Percentiles rank a stretch among this genome's conserved stretches.
Conservation (phyloP, 35 echinoderm and acorn worm genomes). For the Diadema setosum region DNA sequence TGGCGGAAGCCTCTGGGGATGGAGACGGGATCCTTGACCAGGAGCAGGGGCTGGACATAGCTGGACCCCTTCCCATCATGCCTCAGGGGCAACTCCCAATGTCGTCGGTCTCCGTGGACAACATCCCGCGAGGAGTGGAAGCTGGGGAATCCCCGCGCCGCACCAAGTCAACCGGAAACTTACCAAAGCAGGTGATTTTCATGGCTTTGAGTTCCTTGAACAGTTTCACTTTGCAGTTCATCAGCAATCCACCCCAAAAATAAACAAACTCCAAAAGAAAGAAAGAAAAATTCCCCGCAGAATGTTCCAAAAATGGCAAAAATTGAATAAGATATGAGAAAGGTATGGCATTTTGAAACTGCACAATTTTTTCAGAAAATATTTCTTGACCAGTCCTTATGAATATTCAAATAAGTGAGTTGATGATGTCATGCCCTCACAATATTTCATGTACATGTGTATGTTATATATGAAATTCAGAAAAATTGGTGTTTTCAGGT, state of each 20-base stretch:
- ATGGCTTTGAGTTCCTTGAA: neutral
- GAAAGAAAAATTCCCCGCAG: too few relatives aligned
- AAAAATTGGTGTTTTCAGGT: too few relatives aligned
- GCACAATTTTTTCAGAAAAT: too few relatives aligned
- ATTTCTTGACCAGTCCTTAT: too few relatives aligned
- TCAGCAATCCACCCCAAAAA: neutral
- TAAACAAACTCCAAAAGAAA: too few relatives aligned
- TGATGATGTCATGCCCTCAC: too few relatives aligned
- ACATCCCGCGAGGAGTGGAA: neutral
- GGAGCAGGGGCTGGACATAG: neutral
- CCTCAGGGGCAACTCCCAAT: neutral
- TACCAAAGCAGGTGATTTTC: neutral
- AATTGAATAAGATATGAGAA: too few relatives aligned
- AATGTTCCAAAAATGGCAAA: too few relatives aligned
- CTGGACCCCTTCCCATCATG: slow-evolving; percentile 4
- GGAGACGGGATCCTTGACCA: neutral
- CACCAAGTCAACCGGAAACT: neutral
- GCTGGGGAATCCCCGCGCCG: neutral
- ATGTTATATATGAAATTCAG: too few relatives aligned
- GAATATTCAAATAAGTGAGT: too few relatives aligned
- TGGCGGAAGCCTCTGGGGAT: neutral
- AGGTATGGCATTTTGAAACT: too few relatives aligned
- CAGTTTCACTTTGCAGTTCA: neutral
- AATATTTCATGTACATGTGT: too few relatives aligned
- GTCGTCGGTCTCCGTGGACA: slow-evolving; percentile 10